Evolutionary conservation across 2,888 invertebrate genomes (phyloP).

Genomic region (Eupithecia abbreviata): DNA sequence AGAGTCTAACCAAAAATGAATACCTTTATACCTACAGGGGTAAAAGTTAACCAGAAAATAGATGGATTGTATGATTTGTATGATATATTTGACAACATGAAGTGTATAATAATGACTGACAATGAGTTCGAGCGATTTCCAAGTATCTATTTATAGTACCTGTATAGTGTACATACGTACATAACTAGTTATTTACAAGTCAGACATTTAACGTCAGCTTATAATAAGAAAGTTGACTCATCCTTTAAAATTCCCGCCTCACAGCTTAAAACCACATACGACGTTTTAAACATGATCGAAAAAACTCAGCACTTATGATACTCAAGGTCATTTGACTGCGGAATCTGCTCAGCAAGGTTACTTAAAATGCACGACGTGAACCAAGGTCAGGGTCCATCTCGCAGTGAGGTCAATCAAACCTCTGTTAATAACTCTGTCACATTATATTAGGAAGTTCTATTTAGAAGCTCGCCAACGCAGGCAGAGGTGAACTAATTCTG

Average conservation of each 20-base stretch:
- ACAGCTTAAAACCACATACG: background rate
- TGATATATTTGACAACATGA: too few relatives aligned
- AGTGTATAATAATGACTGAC: background rate
- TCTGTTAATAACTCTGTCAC: background rate
- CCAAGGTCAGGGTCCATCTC: slow-evolving; percentile 51
- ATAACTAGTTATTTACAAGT: background rate
- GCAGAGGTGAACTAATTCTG: slow-evolving; percentile 25
- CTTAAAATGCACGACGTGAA: slow-evolving; percentile 48
- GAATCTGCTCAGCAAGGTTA: slow-evolving; percentile 45
- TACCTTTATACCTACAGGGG: background rate
- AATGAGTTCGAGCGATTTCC: background rate
- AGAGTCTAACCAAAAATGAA: background rate
- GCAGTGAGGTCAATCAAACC: slow-evolving; percentile 41
- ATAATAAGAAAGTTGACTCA: background rate
- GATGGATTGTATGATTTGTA: background rate
- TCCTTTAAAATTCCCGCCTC: background rate
- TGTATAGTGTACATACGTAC: too few relatives aligned
- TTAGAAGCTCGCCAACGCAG: slow-evolving; percentile 37
- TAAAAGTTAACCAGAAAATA: background rate
- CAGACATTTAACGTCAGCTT: background rate
- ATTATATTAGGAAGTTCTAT: slow-evolving; percentile 38
- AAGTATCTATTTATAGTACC: background rate
- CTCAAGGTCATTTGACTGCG: slow-evolving; percentile 38
- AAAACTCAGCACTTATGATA: slow-evolving; percentile 29
- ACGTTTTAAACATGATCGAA: background rate